Evolutionary conservation across 64 coral and sea anemone species (phyloP), one percentile per base, ranked within the genome.

Genomic region (Catalaphyllia jardinei): DNA sequence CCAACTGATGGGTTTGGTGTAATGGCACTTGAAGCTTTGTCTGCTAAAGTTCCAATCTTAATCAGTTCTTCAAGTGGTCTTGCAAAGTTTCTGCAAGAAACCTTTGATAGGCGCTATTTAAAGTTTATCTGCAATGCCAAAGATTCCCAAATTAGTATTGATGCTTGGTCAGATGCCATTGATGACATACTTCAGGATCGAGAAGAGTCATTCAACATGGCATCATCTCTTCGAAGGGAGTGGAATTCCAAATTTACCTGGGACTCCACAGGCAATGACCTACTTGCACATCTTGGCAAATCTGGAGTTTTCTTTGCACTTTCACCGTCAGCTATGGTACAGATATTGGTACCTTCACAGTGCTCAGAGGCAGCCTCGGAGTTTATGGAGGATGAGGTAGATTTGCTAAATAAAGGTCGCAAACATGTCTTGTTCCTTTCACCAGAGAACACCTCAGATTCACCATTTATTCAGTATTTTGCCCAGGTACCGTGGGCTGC

Each of bases 341-440:
- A 31, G 27, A 75, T 71, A 35, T 19, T 10, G 6, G 8, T 84
- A 3, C 62, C 79, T 31, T 80, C 78, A 8, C 71, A 27, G 4
- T 91, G 81, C 6, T 39, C 74, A 35, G 75, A 80, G 3, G 24
- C 33, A 63, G 83, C 50, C 0, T 54, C 28, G 10, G 35, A 38
- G 4, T 86, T 94, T 22, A 89, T 94, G 12, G 31, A 91, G 60
- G 30, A 82, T 7, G 82, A 87, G 8, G 30, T 94, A 4, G 62
- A 81, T 25, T 67, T 94, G 19, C 46, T 80, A 16, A 72, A 94
- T 51, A 91, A 72, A 76, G 31, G 93, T 17, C 82, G 62, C 16
- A 80, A 79, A 60, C 80, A 85, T 82, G 84, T 94, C n/a, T 24
- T 94, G 52, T 91, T 94, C 33, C 29, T 94, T 31, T 94, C 93